Percentiles rank a stretch among this genome's conserved stretches.
phyloP scores from a whole-genome alignment of 2,888 invertebrate species.

The Pogonocherus hispidulus region DNA sequence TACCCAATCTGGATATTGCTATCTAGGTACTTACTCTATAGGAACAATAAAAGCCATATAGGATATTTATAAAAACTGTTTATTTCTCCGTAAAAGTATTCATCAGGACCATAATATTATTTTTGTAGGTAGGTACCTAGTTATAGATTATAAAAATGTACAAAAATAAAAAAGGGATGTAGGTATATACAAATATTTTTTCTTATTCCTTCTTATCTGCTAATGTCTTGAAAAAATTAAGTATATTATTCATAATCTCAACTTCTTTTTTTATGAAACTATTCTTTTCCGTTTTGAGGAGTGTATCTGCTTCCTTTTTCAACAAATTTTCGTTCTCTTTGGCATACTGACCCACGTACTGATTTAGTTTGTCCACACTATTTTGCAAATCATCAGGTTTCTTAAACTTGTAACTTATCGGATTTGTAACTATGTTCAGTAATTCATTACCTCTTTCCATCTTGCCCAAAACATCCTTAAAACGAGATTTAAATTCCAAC shows the following conservation, averaged over 20 bases:
- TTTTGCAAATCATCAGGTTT: slow-evolving; percentile 49
- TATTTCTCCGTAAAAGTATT: too few relatives aligned
- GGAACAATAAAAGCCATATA: too few relatives aligned
- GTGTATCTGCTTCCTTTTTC: slow-evolving; percentile 46
- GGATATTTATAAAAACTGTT: too few relatives aligned
- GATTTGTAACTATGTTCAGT: slow-evolving; percentile 30
- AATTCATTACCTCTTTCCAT: slow-evolving; percentile 23
- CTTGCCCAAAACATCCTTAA: slow-evolving; percentile 34
- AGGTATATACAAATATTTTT: neutral
- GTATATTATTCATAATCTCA: slow-evolving; percentile 51
- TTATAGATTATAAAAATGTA: neutral
- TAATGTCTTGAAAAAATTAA: slow-evolving; percentile 55
- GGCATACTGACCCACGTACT: slow-evolving; percentile 49
- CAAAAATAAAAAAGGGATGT: slow-evolving; percentile 11
- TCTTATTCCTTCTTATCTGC: slow-evolving; percentile 28
- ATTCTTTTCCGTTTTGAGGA: slow-evolving; percentile 46
- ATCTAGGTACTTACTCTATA: too few relatives aligned
- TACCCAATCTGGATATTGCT: too few relatives aligned
- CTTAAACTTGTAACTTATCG: slow-evolving; percentile 44
- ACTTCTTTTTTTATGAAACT: slow-evolving; percentile 51
- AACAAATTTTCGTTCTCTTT: slow-evolving; percentile 49
- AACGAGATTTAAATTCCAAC: slow-evolving; percentile 7
- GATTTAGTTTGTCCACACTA: slow-evolving; percentile 50
- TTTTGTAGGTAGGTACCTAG: too few relatives aligned
- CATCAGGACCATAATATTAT: too few relatives aligned